Conservation (phyloP, 2,113 vertebrate species). For the Callionymus lyra region DNA sequence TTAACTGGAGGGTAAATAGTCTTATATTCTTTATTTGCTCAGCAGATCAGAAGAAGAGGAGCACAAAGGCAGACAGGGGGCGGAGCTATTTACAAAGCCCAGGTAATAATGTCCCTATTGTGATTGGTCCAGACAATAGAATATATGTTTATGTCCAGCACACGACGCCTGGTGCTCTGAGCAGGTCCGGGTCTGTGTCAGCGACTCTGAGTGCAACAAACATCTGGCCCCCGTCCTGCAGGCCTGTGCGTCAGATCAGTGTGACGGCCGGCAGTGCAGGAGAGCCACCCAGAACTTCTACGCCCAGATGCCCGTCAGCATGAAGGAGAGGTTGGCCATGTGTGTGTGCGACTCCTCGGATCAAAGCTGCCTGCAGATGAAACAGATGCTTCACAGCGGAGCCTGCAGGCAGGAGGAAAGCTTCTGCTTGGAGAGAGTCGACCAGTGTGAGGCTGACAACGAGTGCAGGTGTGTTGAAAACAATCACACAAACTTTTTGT, state of each 20-base stretch:
- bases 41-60: conserved; percentile 47
- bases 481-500: too few relatives aligned
- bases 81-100: conserved; percentile 57
- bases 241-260: conserved; percentile 63
- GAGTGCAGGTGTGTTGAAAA: conserved; percentile 71
- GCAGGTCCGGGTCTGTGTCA: conserved; percentile 65
- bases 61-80: conserved; percentile 59
- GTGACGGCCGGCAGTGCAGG: conserved; percentile 69
- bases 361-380: conserved; percentile 67
- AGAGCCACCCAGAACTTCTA: conserved; percentile 70
- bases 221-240: conserved; percentile 70
- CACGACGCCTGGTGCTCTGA: conserved; percentile 64
- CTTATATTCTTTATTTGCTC: conserved; percentile 39
- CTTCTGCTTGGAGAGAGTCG: conserved; percentile 72
- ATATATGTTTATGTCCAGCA: conserved; percentile 47
- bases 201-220: conserved; percentile 75
- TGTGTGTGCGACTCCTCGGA: conserved; percentile 74
- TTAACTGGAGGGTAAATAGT: too few relatives aligned
- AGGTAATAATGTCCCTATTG: conserved; percentile 53
- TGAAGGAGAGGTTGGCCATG: conserved; percentile 77
- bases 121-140: neutral
- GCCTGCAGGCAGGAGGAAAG: conserved; percentile 57
- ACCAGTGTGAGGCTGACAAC: conserved; percentile 62
- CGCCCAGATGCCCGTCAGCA: conserved; percentile 62
- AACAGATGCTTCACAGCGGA: conserved; percentile 69